Evolutionary conservation across 2,797 vertebrate genomes (phyloP), one percentile per base, ranked within the genome.

Genomic region (Cygnus olor): DNA sequence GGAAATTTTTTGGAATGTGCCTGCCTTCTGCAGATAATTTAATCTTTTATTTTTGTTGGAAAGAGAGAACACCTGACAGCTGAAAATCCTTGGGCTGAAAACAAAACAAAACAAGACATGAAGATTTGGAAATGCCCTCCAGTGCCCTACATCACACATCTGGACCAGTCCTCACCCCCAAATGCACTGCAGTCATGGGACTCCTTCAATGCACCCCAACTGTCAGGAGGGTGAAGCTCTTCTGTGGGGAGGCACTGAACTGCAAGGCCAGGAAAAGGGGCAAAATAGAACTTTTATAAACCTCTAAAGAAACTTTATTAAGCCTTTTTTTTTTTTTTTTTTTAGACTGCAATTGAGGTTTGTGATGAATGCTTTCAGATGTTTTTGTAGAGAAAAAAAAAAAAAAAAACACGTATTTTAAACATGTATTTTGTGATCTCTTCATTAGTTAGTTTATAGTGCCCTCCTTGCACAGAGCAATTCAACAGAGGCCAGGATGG

Each of bases 21-120:
- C 34, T 94, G 73, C 10, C 73, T 96, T 96, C 85, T 88, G 78
- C n/a, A 78, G 54, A 73, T 42, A 84, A 93, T 92, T 90, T 92
- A 84, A 91, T 95, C 80, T 89, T 86, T 77, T 97, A 71, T 95
- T 96, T 95, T 93, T 89, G 60, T 95, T 94, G 89, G 87, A 95
- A 78, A 40, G 57, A 63, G 15, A 45, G 64, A 85, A 88, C 85
- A 95, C 94, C 95, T 95, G 92, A 94, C 90, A 95, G 92, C 89
- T 94, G 95, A 95, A 92, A 92, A 54, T 25, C 44, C 57, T 95
- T 87, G 68, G 36, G 40, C 65, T 89, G 20, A 80, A 95, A 94
- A 34, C 49, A 51, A 51, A 51, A 51, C 49, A 51, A 51, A 24
- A 51, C 58, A 74, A 79, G 58, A 5, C 17, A 70, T n/a, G 70